Conservation (phyloP, 2,113 vertebrate genomes). For the Lonchura striata region DNA sequence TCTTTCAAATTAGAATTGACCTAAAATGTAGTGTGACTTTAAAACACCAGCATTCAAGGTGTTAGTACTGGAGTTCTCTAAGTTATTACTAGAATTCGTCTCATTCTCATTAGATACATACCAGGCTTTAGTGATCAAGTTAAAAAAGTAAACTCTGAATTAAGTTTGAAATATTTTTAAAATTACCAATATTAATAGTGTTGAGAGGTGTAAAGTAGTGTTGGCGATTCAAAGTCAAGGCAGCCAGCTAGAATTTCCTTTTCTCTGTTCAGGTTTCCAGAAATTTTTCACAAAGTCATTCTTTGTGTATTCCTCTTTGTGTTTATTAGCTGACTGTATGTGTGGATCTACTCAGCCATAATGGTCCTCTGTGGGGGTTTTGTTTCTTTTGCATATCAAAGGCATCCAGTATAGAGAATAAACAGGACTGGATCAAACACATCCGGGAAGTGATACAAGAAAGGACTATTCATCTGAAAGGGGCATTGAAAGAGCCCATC, state of each 20-base stretch:
- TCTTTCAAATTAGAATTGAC: neutral
- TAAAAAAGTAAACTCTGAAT: neutral
- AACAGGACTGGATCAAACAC: slow-evolving; percentile 99
- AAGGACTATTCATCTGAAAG: slow-evolving; percentile 94
- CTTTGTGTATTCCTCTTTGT: neutral
- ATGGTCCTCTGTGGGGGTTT: neutral
- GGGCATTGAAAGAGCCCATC: slow-evolving; percentile 96
- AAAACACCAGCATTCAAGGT: neutral
- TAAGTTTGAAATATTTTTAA: neutral
- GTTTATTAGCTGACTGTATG: neutral
- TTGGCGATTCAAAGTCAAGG: neutral
- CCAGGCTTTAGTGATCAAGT: neutral
- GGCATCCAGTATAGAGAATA: slow-evolving; percentile 98
- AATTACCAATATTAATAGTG: neutral
- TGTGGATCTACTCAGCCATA: neutral
- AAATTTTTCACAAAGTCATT: neutral
- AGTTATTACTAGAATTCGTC: neutral
- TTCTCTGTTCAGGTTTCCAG: neutral
- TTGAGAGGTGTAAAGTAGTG: neutral
- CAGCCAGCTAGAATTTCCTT: neutral
- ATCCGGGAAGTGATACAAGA: slow-evolving; percentile 98
- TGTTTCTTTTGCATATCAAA: slow-evolving; percentile 63
- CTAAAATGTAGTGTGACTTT: neutral
- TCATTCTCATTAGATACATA: neutral
- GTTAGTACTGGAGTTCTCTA: neutral